Evolutionary conservation across 2,888 invertebrate species (phyloP).

Genomic region (Dusona sp.): DNA sequence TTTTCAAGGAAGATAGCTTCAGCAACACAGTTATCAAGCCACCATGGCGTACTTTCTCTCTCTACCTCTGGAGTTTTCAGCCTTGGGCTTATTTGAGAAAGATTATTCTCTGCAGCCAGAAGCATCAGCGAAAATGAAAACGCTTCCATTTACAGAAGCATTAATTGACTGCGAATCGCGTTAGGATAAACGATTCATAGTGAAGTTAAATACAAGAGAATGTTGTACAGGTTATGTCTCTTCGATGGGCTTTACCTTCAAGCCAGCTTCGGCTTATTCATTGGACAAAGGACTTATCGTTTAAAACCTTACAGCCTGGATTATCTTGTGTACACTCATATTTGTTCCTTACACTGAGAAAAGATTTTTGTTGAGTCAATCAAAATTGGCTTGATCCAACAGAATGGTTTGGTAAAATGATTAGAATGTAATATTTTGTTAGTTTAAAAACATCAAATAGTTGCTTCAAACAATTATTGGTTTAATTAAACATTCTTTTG

Average conservation of each 20-base stretch:
- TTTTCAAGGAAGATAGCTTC: conserved; percentile 81
- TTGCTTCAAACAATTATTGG: too few relatives aligned
- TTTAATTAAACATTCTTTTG: too few relatives aligned
- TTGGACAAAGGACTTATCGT: conserved; percentile 3
- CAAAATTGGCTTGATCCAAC: too few relatives aligned
- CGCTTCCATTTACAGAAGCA: conserved; percentile 81
- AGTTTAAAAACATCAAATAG: too few relatives aligned
- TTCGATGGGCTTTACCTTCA: conserved; percentile 19
- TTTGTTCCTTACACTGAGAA: background rate
- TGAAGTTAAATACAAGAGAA: conserved; percentile 44
- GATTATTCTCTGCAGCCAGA: conserved; percentile 80
- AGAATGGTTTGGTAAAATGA: too few relatives aligned
- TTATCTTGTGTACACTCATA: conserved; percentile 2
- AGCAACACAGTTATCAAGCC: conserved; percentile 76
- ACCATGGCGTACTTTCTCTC: conserved; percentile 56
- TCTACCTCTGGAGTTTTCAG: conserved; percentile 72
- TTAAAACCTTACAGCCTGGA: background rate
- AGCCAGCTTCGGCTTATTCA: background rate
- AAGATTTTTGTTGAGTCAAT: too few relatives aligned
- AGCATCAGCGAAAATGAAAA: conserved; percentile 83
- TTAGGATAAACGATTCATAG: conserved; percentile 69
- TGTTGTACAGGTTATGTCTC: conserved; percentile 30
- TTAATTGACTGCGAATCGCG: conserved; percentile 79
- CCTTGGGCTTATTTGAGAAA: conserved; percentile 83
- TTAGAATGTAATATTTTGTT: too few relatives aligned